Evolutionary conservation across 2,888 invertebrate genomes (phyloP).

Genomic region (Lomographa bimaculata): DNA sequence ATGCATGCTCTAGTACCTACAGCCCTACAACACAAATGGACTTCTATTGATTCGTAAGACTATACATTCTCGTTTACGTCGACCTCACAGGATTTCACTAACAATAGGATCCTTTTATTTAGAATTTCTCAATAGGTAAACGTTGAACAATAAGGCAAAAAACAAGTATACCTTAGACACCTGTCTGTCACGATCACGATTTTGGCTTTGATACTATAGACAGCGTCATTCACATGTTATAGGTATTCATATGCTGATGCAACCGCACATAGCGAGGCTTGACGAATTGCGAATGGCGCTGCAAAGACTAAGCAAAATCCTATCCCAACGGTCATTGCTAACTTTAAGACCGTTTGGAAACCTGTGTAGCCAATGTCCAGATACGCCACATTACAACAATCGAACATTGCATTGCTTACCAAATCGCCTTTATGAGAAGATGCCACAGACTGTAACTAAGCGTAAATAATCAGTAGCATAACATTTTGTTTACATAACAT

Average conservation of each 20-base stretch:
- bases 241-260: slow-evolving; percentile 16
- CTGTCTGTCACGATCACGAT: slow-evolving; percentile 10
- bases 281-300: slow-evolving; percentile 9
- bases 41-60: too few relatives aligned
- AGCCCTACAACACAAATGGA: too few relatives aligned
- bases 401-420: slow-evolving; percentile 12
- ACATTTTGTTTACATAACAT: too few relatives aligned
- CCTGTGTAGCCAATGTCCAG: slow-evolving; percentile 15
- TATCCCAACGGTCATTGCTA: slow-evolving; percentile 15
- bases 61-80: too few relatives aligned
- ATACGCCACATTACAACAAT: slow-evolving; percentile 13
- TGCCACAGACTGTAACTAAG: slow-evolving; percentile 6
- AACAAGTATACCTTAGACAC: slow-evolving; percentile 4
- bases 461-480: too few relatives aligned
- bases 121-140: slow-evolving; percentile 2
- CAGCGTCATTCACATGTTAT: slow-evolving; percentile 5
- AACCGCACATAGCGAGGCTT: slow-evolving; percentile 13
- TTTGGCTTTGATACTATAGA: slow-evolving; percentile 12
- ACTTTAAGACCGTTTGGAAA: slow-evolving; percentile 14
- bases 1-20: too few relatives aligned
- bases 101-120: too few relatives aligned
- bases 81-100: slow-evolving; percentile 2
- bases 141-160: slow-evolving; percentile 3
- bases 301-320: slow-evolving; percentile 9
- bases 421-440: slow-evolving; percentile 5